phyloP scores from a whole-genome alignment of 2,888 invertebrate genomes.

The Drosophila hamatofila region DNA sequence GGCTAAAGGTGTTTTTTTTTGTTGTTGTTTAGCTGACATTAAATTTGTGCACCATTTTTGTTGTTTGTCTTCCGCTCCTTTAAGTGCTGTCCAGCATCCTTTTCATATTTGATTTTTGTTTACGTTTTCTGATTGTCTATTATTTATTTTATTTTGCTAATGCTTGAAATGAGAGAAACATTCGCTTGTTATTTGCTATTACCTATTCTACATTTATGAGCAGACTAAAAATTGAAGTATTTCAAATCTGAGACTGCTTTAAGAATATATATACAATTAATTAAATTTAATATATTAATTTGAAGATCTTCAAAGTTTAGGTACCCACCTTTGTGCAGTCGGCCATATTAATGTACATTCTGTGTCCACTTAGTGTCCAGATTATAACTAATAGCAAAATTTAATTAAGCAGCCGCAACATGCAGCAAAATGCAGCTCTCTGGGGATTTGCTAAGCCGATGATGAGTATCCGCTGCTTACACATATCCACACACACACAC shows the following conservation, averaged over 20 bases:
- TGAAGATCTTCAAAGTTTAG: background rate
- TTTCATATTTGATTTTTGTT: conserved; percentile 22
- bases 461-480: conserved; percentile 43
- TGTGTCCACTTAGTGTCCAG: conserved; percentile 52
- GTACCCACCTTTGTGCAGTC: background rate
- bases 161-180: background rate
- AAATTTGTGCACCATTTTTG: conserved; percentile 16
- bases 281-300: background rate
- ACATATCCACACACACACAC: conserved; percentile 6
- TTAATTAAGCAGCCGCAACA: conserved; percentile 68
- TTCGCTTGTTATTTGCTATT: conserved; percentile 5
- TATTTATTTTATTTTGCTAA: conserved; percentile 30
- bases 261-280: background rate
- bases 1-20: conserved; percentile 30
- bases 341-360: conserved; percentile 16
- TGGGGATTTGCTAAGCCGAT: conserved; percentile 39
- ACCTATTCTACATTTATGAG: background rate
- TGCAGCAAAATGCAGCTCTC: conserved; percentile 32
- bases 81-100: conserved; percentile 22
- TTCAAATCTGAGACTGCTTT: background rate
- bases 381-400: conserved; percentile 70
- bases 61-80: conserved; percentile 9
- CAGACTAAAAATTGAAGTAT: background rate
- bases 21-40: conserved; percentile 41
- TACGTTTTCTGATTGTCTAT: conserved; percentile 6